A percentile compares a stretch with the other conserved stretches of the same genome.
Evolutionary conservation across 2,888 invertebrate genomes (phyloP).

Genomic region (Chloromyia formosa): DNA sequence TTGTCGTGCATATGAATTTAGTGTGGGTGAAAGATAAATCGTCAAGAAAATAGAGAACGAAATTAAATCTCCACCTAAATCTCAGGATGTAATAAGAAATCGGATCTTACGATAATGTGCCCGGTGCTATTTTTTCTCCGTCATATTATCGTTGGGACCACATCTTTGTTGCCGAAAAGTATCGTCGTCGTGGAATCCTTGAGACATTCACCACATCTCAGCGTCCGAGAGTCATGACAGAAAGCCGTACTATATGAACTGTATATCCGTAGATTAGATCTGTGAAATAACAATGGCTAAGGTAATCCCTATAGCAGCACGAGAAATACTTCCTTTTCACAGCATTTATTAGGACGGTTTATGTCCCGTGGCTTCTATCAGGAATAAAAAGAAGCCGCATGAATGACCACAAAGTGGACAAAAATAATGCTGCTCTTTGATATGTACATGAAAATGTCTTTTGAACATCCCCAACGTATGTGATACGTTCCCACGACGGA

Average conservation of each 20-base stretch:
- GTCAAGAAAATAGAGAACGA: background rate
- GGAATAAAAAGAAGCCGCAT: constrained; percentile 4
- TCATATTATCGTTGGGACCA: background rate
- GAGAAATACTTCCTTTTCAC: constrained; percentile 6
- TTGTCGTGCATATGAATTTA: background rate
- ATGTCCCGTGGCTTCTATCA: background rate
- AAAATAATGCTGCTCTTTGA: background rate
- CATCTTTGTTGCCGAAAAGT: background rate
- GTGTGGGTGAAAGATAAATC: background rate
- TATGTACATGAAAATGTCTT: background rate
- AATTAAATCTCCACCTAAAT: constrained; percentile 14
- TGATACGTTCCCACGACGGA: no score
- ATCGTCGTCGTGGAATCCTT: constrained; percentile 5
- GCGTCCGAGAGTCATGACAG: background rate
- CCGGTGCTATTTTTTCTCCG: background rate
- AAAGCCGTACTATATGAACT: constrained; percentile 4
- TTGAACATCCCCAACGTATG: background rate
- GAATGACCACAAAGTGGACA: constrained; percentile 12
- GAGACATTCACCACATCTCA: background rate
- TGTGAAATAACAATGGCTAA: background rate
- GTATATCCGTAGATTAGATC: background rate
- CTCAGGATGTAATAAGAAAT: constrained; percentile 24
- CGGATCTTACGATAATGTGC: constrained; percentile 24
- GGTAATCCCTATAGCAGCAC: constrained; percentile 18
- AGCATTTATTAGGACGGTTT: constrained; percentile 20